Base-by-base conservation (phyloP, 2,113 vertebrate genomes). In the Neoarius graeffei region DNA sequence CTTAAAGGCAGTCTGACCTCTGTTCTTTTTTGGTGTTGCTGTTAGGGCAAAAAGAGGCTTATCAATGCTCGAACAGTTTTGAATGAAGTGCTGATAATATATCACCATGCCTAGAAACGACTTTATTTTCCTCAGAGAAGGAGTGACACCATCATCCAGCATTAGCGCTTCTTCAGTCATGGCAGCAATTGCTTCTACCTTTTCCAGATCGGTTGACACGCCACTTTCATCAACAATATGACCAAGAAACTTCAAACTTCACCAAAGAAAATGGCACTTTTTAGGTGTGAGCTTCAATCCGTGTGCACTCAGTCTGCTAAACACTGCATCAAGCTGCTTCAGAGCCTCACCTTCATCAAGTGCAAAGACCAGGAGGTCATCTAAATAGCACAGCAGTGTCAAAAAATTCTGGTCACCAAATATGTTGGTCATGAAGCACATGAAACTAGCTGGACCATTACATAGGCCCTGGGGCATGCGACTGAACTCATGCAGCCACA, bases 391-490 rank as follows among this genome's bases (percentile, higher is more conserved):
- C 2, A 83, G 30, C 1, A 83, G 27, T 15, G 64, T n/a, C 42
- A 73, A n/a, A 42, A 87, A 87, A 5, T 87, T 87, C 13, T 83
- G 17, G n/a, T 87, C 50, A 3, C 67, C 80, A 64, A 87, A 87
- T 4, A 83, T 20, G 1, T 54, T 57, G 35, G 35, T 83, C 80
- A 54, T 76, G 4, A 87, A 48, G 0, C n/a, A 9, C 69, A 83
- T 87, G 9, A 83, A 87, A 10, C 42, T 83, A 7, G 81, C 69
- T 3, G 67, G 86, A 8, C 81, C 64, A 23, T 83, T 83, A 14
- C 80, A 87, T 5, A 87, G 54, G 1, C 66, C 86, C 20, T 87
- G 79, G 0, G 42, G 73, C 19, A 77, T 19, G 5, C 57, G 15
- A 1, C 30, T 77, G n/a, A 74, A 77, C 35, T 86, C 42, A 50